Base-by-base conservation (phyloP, 2,113 vertebrate species). In the Oreotrochilus melanogaster region DNA sequence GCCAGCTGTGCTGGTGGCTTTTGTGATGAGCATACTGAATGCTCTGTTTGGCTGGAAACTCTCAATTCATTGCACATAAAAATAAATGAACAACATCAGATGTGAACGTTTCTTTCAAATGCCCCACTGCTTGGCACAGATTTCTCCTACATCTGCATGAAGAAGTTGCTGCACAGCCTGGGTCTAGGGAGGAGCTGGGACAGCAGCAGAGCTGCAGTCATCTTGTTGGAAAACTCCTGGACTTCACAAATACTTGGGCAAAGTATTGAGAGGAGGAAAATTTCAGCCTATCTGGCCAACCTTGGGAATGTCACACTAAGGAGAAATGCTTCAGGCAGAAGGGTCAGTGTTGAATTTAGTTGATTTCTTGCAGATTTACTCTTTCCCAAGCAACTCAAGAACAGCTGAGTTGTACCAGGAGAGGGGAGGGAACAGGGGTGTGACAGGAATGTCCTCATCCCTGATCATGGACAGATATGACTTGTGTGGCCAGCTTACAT, bases 1-100 rank as follows among this genome's bases (percentile, higher is more conserved):
- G 54, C 62, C 71, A 76, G 82, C 85, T 86, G 81, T 30, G 60
- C 81, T 93, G 67, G 62, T 95, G 71, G 74, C 58, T 97, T 88
- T 87, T 95, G 62, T 51, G 58, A 73, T 45, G 82, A 92, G 71
- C 18, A 88, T 89, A 90, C 11, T 8, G 37, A 92, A 78, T 50
- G 61, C 53, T 95, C 73, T 60, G 58, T 89, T 92, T 91, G 71
- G 42, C 71, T 88, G 66, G 71, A 94, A 89, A 82, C 2, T 0
- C 65, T 0, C 35, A 39, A 91, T 51, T 80, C 25, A 65, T 58
- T 81, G 74, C 80, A 85, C 31, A 66, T 25, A 3, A 60, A 82
- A 76, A 70, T 21, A 60, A 48, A 18, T 6, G 30, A 95, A 60
- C 12, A 25, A 13, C 25, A 54, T 82, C 74, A 86, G 62, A 93